Evolutionary conservation across 1,140 invertebrate species (phyloP).

Genomic region (Hypsibius dujardini): DNA sequence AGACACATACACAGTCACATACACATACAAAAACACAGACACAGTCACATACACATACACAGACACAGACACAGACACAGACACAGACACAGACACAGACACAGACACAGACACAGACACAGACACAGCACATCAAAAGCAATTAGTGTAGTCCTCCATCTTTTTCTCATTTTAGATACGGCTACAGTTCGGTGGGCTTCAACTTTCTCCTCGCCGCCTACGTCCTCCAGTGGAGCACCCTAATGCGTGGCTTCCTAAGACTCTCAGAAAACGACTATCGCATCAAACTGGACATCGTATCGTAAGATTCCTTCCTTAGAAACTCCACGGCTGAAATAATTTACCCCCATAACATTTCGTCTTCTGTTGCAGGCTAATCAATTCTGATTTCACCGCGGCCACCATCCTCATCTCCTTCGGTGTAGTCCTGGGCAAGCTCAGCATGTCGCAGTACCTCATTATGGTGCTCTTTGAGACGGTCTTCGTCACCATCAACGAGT

Average conservation of each 20-base stretch:
- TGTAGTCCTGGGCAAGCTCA: constrained; percentile 64
- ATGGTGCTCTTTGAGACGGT: constrained; percentile 60
- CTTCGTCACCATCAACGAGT: constrained; percentile 58
- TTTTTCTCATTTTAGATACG: constrained; percentile 42
- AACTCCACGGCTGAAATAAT: not conserved
- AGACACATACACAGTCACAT: too few relatives aligned
- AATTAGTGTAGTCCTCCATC: too few relatives aligned
- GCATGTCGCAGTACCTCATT: constrained; percentile 60
- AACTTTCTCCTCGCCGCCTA: constrained; percentile 31
- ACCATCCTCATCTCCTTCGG: constrained; percentile 81
- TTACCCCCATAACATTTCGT: too few relatives aligned
- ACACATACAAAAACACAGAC: too few relatives aligned
- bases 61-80: too few relatives aligned
- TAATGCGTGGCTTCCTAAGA: constrained; percentile 30
- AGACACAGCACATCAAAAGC: too few relatives aligned
- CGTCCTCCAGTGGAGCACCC: constrained; percentile 30
- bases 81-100: too few relatives aligned
- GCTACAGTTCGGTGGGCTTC: constrained; percentile 29
- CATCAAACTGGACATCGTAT: not conserved
- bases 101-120: too few relatives aligned
- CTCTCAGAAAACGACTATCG: constrained; percentile 18
- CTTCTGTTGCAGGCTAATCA: constrained; percentile 43
- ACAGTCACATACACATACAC: too few relatives aligned
- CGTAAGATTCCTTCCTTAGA: not conserved
- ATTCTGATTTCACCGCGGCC: constrained; percentile 69